Base-by-base conservation (phyloP, 2,797 vertebrate species). In the Oryzias dopingdopingensis region DNA sequence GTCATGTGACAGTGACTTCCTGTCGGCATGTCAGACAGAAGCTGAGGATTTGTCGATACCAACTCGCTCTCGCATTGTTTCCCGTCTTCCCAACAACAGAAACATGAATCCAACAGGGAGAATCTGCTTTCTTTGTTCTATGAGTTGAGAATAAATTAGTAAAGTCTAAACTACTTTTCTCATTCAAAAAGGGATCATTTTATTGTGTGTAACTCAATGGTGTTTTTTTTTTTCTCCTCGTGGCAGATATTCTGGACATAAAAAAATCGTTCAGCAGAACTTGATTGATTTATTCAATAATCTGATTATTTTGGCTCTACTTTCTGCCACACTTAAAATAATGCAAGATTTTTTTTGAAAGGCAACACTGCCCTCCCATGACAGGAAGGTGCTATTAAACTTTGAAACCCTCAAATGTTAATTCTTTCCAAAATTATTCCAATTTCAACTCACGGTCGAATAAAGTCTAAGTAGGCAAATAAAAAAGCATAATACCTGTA, bases 1-100 rank as follows among this genome's bases (percentile, higher is more conserved):
- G 83, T 91, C 85, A 89, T 88, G 90, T 92, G 90, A 91, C 88
- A 85, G 79, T 85, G 89, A 91, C 86, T 89, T 89, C 81, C 83
- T 89, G 89, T 89, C 90, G 80, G 68, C 52, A 15, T 66, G 71
- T 85, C 86, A 82, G 77, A 85, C 86, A 73, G 74, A 77, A 63
- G 52, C 76, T 87, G 89, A 92, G 78, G 83, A 77, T 76, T 90
- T 79, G 83, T 92, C 92, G 86, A 92, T 93, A 92, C 72, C 4
- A 20, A 58, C 71, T 65, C 45, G 66, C 79, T 84, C 80, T 84
- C 72, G 84, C 84, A 89, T 85, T 80, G 76, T 78, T 77, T 70
- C 77, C 78, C 77, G 79, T 85, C 85, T 80, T 62, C 77, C 81
- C 77, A 85, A 81, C 90, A 74, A 74, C 72, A 84, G 71, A 71